Evolutionary conservation across 2,888 invertebrate species (phyloP).

Genomic region (Limnephilus lunatus): DNA sequence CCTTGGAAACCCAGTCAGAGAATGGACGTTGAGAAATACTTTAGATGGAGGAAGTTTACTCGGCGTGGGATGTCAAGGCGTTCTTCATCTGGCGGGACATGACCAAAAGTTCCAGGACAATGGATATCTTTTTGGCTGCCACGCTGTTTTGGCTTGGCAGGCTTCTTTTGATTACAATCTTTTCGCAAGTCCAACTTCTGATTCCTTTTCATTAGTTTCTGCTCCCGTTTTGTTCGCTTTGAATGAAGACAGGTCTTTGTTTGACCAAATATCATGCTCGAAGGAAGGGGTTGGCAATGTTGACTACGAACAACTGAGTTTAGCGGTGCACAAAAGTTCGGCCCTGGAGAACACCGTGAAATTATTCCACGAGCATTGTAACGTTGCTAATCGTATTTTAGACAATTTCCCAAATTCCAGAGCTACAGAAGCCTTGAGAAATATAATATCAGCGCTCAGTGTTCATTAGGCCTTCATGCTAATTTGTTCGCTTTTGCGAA

Average conservation of each 20-base stretch:
- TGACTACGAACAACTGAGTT: conserved; percentile 49
- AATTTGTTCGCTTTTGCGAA: too few species aligned
- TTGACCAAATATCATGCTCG: conserved; percentile 69
- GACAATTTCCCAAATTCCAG: conserved; percentile 59
- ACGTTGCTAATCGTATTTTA: conserved; percentile 55
- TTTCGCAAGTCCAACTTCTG: conserved; percentile 36
- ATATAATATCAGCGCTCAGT: conserved; percentile 55
- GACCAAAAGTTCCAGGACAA: conserved; percentile 81
- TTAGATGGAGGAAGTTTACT: conserved; percentile 81
- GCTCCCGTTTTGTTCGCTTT: conserved; percentile 91
- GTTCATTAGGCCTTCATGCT: conserved; percentile 4
- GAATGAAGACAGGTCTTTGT: conserved; percentile 83
- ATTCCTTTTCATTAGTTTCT: conserved; percentile 83
- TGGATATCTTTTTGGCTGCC: conserved; percentile 88
- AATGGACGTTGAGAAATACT: conserved; percentile 86
- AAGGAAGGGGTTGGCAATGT: conserved; percentile 40
- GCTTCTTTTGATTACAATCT: conserved; percentile 49
- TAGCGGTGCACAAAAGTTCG: conserved; percentile 53
- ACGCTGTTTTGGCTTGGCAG: conserved; percentile 79
- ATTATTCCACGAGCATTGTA: conserved; percentile 59
- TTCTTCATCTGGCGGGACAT: conserved; percentile 85
- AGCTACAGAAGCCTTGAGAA: conserved; percentile 59
- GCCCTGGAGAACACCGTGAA: conserved; percentile 59
- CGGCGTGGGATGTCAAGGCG: conserved; percentile 90
- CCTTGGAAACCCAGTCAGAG: conserved; percentile 79